These are phyloP conservation scores for Phaethon lepturus DNA, from an alignment of 2,113 vertebrate genomes.

Conservation along the genomic window DNA sequence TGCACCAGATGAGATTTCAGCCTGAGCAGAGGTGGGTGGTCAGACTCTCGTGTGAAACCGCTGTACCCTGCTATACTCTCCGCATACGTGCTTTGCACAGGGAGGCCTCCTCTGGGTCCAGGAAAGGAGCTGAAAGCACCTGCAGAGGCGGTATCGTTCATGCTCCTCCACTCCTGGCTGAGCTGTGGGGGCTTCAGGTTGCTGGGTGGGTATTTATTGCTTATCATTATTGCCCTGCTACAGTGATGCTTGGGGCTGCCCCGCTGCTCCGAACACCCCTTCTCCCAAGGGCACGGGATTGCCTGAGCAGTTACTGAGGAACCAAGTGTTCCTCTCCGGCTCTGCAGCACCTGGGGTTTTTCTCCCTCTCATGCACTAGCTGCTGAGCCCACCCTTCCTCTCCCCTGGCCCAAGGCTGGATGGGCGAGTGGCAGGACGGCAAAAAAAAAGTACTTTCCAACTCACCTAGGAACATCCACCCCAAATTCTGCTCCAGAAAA, in stretches of 20 bases:
- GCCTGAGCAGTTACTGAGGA: background rate
- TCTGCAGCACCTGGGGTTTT: background rate
- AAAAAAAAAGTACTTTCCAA: background rate
- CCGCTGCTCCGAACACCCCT: background rate
- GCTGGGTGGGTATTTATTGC: background rate
- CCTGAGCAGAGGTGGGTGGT: background rate
- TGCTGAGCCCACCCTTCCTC: background rate
- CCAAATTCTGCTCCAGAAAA: background rate
- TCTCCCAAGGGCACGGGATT: background rate
- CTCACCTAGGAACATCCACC: background rate
- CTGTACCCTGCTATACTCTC: background rate
- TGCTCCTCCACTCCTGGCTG: background rate
- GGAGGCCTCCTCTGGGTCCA: background rate
- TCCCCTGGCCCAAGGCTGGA: background rate
- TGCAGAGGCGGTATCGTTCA: background rate
- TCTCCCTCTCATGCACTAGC: background rate
- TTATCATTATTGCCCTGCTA: background rate
- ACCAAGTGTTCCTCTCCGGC: background rate
- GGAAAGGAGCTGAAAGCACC: background rate
- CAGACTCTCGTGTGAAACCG: accelerated
- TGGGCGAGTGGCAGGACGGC: background rate
- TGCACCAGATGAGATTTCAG: background rate
- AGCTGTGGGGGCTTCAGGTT: background rate
- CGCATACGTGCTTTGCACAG: background rate
- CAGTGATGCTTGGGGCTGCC: background rate